Base-by-base conservation (phyloP, 2,113 vertebrate genomes). In the Ochotona princeps region DNA sequence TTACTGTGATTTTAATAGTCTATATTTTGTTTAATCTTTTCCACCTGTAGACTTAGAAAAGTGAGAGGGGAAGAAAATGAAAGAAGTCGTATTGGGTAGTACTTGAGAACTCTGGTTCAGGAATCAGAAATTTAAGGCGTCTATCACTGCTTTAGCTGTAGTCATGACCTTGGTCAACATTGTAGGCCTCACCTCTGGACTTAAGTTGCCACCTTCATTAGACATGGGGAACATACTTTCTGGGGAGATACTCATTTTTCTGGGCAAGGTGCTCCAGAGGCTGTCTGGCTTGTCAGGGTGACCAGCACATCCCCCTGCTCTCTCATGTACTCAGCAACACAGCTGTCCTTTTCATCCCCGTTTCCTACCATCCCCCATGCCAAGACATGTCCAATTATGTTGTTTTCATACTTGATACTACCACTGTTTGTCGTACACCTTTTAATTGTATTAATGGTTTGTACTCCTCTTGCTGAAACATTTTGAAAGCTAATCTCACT, bases 401-500 rank as follows among this genome's bases (percentile, higher is more conserved):
- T 51, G 47, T 90, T 74, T 18, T 26, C 8, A 35, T 73, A 11
- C 1, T 65, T 74, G 74, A 26, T n/a, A 49, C 32, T 30, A 2
- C 54, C 13, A 3, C 47, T 51, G 30, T 17, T 86, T 87, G 9
- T 38, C n/a, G 35, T 86, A 47, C 0, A 17, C 66, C 26, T 32
- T 72, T 79, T 60, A 44, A 92, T 32, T 35, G 11, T 11, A 21
- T 13, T 32, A 4, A 30, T 20, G n/a, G 69, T n/a, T 54, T 4
- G 2, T 32, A 18, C 9, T 5, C n/a, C 44, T 78, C 61, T 23
- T 4, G 47, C 11, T 54, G 47, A 65, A 63, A 2, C 20, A 67
- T 65, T 75, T 92, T 72, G 67, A 79, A 83, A 92, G 32, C 8
- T 54, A 35, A 60, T n/a, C 30, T 30, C 79, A 15, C 8, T 89